Conservation (phyloP, 2,797 vertebrate genomes). For the Pangasius krempfi region DNA sequence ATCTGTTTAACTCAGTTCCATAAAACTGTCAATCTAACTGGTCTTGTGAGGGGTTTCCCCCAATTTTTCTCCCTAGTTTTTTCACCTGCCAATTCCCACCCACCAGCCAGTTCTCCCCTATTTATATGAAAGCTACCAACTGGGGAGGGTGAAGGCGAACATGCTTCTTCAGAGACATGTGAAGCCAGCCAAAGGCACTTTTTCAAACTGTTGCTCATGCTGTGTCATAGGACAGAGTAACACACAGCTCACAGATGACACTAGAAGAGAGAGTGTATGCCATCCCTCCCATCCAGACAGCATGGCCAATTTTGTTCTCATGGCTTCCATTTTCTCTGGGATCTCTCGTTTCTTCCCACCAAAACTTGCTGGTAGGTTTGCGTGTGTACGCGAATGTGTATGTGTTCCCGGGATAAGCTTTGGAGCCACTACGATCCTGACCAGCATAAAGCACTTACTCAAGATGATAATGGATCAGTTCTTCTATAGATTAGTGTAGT, state of each 20-base stretch:
- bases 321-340: background rate
- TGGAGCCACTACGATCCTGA: background rate
- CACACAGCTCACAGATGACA: background rate
- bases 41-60: background rate
- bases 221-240: background rate
- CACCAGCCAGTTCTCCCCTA: background rate
- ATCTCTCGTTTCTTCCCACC: background rate
- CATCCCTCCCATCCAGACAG: background rate
- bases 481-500: background rate
- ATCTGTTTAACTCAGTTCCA: background rate
- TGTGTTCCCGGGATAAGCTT: background rate
- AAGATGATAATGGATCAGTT: background rate
- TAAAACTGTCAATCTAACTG: background rate
- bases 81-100: background rate
- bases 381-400: background rate
- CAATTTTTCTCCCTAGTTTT: background rate
- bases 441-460: background rate
- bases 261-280: background rate
- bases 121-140: background rate
- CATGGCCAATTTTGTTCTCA: background rate
- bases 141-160: background rate
- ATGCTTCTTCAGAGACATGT: background rate
- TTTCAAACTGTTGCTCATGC: background rate
- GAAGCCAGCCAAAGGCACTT: background rate
- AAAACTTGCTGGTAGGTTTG: background rate